Conservation (phyloP, 1,140 invertebrate genomes). For the Acyrthosiphon pisum region DNA sequence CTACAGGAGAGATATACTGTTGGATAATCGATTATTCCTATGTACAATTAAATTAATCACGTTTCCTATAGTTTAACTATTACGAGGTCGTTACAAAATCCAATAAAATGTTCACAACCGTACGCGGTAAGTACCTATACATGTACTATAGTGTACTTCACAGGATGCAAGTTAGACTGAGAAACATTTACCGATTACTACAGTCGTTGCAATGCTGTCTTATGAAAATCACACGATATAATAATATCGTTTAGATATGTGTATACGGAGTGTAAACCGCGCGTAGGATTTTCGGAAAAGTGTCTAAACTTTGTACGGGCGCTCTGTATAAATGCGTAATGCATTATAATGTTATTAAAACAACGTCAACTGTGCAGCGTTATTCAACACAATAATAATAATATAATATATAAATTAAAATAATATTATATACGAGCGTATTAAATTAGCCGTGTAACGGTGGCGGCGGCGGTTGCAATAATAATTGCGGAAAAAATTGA, state of each 20-base stretch:
- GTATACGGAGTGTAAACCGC: not conserved
- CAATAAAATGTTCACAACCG: not conserved
- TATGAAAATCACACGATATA: not conserved
- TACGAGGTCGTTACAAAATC: not conserved
- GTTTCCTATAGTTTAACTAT: not conserved
- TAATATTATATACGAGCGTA: not conserved
- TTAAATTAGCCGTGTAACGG: not conserved
- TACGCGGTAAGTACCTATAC: not conserved
- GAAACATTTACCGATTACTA: not conserved
- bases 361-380: not conserved
- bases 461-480: not conserved
- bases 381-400: not conserved
- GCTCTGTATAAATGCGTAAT: not conserved
- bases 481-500: conserved; percentile 18
- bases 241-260: not conserved
- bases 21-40: too few species aligned
- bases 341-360: not conserved
- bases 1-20: not conserved
- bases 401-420: not conserved
- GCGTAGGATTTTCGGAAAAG: not conserved
- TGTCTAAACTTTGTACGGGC: not conserved
- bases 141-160: not conserved
- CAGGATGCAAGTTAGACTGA: not conserved
- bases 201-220: not conserved
- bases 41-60: not conserved